A percentile compares a stretch with the other conserved stretches of the same genome.
phyloP scores from a whole-genome alignment of 1,140 invertebrate species.

The Orius insidiosus region DNA sequence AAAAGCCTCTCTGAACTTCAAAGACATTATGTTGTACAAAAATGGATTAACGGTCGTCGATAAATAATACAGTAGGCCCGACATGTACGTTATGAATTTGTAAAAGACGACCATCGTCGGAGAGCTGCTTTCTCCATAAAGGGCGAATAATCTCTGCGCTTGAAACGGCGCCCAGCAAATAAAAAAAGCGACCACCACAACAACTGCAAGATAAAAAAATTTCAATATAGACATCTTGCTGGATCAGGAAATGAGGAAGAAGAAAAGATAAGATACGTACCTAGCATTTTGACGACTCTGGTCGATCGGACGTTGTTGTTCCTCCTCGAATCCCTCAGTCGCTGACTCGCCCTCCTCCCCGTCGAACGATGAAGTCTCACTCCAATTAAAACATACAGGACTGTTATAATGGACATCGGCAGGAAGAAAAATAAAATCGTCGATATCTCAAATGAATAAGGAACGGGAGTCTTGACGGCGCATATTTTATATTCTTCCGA shows the following conservation, averaged over 20 bases:
- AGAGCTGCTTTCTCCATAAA: slow-evolving; percentile 14
- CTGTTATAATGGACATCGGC: slow-evolving; percentile 73
- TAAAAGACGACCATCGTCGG: slow-evolving; percentile 27
- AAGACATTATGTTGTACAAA: slow-evolving; percentile 48
- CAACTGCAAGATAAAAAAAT: slow-evolving; percentile 40
- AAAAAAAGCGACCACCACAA: slow-evolving; percentile 82
- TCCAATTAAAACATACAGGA: slow-evolving; percentile 68
- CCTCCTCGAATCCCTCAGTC: slow-evolving; percentile 10
- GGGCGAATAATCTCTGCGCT: slow-evolving; percentile 55
- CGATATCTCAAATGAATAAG: slow-evolving; percentile 64
- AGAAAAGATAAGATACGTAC: too few relatives aligned
- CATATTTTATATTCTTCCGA: slow-evolving; percentile 27
- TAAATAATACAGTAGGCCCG: slow-evolving; percentile 45
- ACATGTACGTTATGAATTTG: slow-evolving; percentile 34
- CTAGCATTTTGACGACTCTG: slow-evolving; percentile 20
- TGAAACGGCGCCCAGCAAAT: slow-evolving; percentile 88
- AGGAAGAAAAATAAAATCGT: slow-evolving; percentile 68
- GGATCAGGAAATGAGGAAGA: too few relatives aligned
- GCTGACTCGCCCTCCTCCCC: background rate
- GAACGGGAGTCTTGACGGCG: slow-evolving; percentile 22
- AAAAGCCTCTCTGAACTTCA: slow-evolving; percentile 45
- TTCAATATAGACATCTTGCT: background rate
- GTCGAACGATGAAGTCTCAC: slow-evolving; percentile 43
- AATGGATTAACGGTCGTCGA: slow-evolving; percentile 50
- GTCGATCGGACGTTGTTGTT: slow-evolving; percentile 9